These are phyloP conservation scores for Euproctis similis DNA, from an alignment of 2,888 invertebrate genomes.

Conservation along the genomic window DNA sequence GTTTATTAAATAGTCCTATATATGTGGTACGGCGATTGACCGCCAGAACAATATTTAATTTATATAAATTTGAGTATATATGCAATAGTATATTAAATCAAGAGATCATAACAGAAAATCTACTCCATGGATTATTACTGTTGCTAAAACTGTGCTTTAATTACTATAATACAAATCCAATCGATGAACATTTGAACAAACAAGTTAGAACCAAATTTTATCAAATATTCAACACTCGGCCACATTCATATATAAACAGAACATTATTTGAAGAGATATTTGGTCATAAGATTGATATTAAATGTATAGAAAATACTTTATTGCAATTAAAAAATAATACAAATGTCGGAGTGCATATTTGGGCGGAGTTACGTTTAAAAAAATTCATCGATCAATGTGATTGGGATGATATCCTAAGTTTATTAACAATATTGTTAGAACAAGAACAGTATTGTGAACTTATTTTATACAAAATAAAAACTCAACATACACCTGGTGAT, in stretches of 20 bases:
- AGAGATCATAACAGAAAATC: constrained; percentile 40
- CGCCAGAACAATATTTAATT: constrained; percentile 58
- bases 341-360: constrained; percentile 41
- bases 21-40: constrained; percentile 58
- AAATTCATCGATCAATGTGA: constrained; percentile 28
- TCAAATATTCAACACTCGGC: constrained; percentile 16
- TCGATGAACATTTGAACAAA: constrained; percentile 6
- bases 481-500: constrained; percentile 17
- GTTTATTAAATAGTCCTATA: constrained; percentile 57
- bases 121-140: constrained; percentile 52
- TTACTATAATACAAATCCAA: constrained; percentile 18
- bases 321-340: constrained; percentile 25
- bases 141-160: constrained; percentile 37
- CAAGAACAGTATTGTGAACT: constrained; percentile 39
- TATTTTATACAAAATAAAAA: constrained; percentile 35
- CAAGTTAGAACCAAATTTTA: constrained; percentile 26
- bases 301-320: constrained; percentile 30
- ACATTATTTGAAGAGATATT: constrained; percentile 37
- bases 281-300: constrained; percentile 9
- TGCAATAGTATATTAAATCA: constrained; percentile 24
- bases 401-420: constrained; percentile 35
- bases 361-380: constrained; percentile 40
- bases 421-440: constrained; percentile 35
- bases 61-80: constrained; percentile 41
- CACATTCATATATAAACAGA: constrained; percentile 45